Conservation (phyloP, 2,797 vertebrate species). For the Centroberyx gerrardi region DNA sequence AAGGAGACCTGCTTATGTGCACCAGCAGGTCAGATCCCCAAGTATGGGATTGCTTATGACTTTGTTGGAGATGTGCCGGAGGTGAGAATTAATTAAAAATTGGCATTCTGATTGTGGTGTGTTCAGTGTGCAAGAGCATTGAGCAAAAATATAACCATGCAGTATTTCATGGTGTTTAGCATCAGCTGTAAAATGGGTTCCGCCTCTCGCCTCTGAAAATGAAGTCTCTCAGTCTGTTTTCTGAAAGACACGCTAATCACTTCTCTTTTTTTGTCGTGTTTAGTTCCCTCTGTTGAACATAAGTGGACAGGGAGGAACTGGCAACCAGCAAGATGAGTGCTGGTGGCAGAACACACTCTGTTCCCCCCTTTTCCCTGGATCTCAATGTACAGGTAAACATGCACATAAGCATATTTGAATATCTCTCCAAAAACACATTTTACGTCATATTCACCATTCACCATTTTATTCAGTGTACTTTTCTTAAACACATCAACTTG, state of each 20-base stretch:
- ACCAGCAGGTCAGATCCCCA: constrained; percentile 87
- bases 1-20: constrained; percentile 87
- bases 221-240: background rate
- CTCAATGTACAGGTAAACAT: constrained; percentile 95
- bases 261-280: constrained; percentile 70
- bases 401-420: background rate
- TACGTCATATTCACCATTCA: background rate
- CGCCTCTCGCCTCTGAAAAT: background rate
- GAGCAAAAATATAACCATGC: background rate
- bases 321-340: constrained; percentile 92
- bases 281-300: constrained; percentile 91
- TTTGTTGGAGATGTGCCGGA: constrained; percentile 89
- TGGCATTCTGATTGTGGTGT: background rate
- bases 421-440: too few relatives aligned
- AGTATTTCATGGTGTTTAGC: background rate
- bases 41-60: constrained; percentile 88
- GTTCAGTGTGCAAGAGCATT: background rate
- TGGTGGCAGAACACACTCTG: constrained; percentile 98
- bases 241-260: constrained; percentile 50
- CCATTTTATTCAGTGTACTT: background rate
- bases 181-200: constrained; percentile 18
- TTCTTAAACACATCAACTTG: background rate
- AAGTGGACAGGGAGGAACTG: constrained; percentile 88
- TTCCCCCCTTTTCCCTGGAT: constrained; percentile 93
- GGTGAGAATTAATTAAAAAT: constrained; percentile 82